These are phyloP conservation scores for Trimorus sp. DNA, from an alignment of 2,888 invertebrate species.

Conservation along the genomic window DNA sequence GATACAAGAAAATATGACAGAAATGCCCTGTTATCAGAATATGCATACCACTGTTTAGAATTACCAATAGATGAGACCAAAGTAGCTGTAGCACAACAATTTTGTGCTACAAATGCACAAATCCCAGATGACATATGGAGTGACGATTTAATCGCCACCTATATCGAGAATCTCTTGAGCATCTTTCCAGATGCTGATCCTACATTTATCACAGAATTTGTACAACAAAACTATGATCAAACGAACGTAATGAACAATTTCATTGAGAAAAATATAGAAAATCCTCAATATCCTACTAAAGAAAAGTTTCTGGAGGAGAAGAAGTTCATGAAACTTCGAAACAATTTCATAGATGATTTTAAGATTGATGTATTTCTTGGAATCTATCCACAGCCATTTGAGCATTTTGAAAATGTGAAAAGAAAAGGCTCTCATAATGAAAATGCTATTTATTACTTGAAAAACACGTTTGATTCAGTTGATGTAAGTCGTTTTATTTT, in stretches of 20 bases:
- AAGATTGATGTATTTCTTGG: slow-evolving; percentile 80
- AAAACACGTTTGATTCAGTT: background rate
- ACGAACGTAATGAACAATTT: background rate
- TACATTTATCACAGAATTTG: slow-evolving; percentile 65
- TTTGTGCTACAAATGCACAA: too few relatives aligned
- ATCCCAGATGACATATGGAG: too few relatives aligned
- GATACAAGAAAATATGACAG: slow-evolving; percentile 1
- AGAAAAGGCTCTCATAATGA: slow-evolving; percentile 39
- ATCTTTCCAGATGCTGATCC: slow-evolving; percentile 78
- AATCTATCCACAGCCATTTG: slow-evolving; percentile 81
- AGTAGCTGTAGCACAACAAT: background rate
- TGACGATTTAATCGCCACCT: background rate
- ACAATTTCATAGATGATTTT: slow-evolving; percentile 81
- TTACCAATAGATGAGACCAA: background rate
- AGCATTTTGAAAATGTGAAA: slow-evolving; percentile 72
- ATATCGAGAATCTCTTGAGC: slow-evolving; percentile 58
- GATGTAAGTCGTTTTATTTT: too few relatives aligned
- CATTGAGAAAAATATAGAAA: background rate
- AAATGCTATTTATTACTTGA: slow-evolving; percentile 1
- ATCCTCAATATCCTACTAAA: slow-evolving; percentile 10
- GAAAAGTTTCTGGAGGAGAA: slow-evolving; percentile 5
- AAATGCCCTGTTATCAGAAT: background rate
- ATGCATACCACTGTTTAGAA: background rate
- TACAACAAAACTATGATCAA: background rate
- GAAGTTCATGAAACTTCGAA: background rate